Evolutionary conservation across 2,888 invertebrate species (phyloP), one percentile per base, ranked within the genome.

Genomic region (Drosophila mulleri): DNA sequence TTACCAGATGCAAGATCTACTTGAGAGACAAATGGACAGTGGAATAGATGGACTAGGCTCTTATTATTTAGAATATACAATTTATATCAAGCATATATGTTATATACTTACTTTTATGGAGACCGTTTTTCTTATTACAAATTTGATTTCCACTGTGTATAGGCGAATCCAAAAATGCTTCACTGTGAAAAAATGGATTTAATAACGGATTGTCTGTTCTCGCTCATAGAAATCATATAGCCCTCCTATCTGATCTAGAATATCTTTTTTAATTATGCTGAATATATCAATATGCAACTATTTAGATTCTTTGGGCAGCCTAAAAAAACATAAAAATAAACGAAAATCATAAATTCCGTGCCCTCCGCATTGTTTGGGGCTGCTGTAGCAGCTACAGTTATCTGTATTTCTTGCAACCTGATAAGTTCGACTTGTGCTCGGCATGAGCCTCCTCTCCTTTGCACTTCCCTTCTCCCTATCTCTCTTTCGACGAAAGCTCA

Each of bases 401-500:
- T 37, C 41, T 29, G 58, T 72, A 80, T 50, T 60, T 32, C 54
- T 45, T 50, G 84, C 69, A 86, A 86, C 42, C 68, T 72, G 84
- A 86, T 82, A 87, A 69, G 69, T 77, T 75, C 71, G 67, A 73
- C 74, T 79, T 75, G 60, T 67, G 63, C 56, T 73, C 63, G 57
- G 54, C 70, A 66, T 47, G 59, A 61, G 41, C n/a, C n/a, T 23
- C 52, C 5, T 1, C 45, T n/a, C 11, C 18, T 2, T 3, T 18
- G 20, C n/a, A 1, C 16, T 6, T 6, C 39, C 16, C 6, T 6
- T 7, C 7, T 4, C 11, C 11, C 2, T 23, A 14, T 39, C 8
- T 2, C 9, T 9, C 29, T 29, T 8, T 29, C 29, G 29, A 29
- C 29, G 29, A 59, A 4, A 18, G 18, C 26, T 26, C 47, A 20